phyloP scores from a whole-genome alignment of 1,140 invertebrate species.

The Anagrus nilaparvatae region DNA sequence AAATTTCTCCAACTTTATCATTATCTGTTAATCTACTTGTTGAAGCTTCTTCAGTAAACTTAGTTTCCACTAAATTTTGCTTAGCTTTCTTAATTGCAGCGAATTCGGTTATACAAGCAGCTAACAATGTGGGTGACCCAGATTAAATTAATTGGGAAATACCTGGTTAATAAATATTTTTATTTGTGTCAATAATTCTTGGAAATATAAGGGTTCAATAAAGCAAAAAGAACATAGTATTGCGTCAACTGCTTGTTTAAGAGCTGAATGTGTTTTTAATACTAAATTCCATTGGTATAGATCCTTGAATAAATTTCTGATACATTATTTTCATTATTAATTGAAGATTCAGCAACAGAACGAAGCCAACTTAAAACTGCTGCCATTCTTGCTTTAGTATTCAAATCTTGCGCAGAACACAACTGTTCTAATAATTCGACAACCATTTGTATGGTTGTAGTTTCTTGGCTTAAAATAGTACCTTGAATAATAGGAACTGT shows the following conservation, averaged over 20 bases:
- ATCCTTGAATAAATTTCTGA: too few species aligned
- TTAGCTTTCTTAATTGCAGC: constrained; percentile 23
- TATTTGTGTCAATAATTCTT: constrained; percentile 60
- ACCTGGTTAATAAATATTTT: constrained; percentile 56
- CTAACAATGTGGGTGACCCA: constrained; percentile 59
- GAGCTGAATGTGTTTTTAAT: constrained; percentile 51
- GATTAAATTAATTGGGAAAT: constrained; percentile 67
- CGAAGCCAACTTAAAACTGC: constrained; percentile 55
- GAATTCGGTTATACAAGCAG: constrained; percentile 36
- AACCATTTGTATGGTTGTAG: constrained; percentile 54
- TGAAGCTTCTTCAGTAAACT: too few species aligned
- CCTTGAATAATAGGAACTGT: constrained; percentile 33
- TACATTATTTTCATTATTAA: constrained; percentile 18
- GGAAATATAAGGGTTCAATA: constrained; percentile 67
- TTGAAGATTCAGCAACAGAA: constrained; percentile 40
- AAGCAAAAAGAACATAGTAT: constrained; percentile 77
- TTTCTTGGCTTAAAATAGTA: constrained; percentile 30
- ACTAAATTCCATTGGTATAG: constrained; percentile 67
- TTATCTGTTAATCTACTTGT: constrained; percentile 35
- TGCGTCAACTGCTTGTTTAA: constrained; percentile 71
- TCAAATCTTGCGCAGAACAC: constrained; percentile 49
- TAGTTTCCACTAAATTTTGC: constrained; percentile 2
- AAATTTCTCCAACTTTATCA: constrained; percentile 37
- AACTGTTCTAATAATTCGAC: constrained; percentile 71
- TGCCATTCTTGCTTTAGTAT: constrained; percentile 41